These are phyloP conservation scores for Echinometra lucunter DNA, from an alignment of 53 echinoderm and acorn worm species.

Conservation along the genomic window DNA sequence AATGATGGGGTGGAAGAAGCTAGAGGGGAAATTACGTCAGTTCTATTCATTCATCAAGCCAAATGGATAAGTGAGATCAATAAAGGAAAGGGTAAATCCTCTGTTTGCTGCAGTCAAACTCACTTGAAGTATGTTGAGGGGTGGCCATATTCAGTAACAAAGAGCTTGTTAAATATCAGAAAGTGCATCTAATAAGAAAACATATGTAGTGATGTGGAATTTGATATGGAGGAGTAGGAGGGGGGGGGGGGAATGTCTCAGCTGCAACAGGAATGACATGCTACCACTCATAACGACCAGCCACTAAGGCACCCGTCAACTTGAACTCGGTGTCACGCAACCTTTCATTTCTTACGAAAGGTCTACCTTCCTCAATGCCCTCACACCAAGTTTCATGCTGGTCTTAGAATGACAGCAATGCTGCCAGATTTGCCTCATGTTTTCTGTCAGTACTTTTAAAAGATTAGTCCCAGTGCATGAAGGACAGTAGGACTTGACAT, in stretches of 20 bases:
- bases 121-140: neutral
- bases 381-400: neutral
- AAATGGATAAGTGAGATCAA: neutral
- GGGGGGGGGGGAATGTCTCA: neutral
- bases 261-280: neutral
- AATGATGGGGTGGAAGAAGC: neutral
- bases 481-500: slow-evolving; percentile 10
- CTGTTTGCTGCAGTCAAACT: neutral
- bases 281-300: neutral
- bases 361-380: neutral
- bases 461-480: slow-evolving; percentile 7
- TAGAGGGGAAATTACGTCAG: neutral
- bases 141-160: neutral
- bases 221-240: neutral
- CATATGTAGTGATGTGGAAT: neutral
- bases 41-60: neutral
- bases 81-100: neutral
- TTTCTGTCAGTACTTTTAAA: slow-evolving; percentile 44
- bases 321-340: neutral
- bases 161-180: neutral
- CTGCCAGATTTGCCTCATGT: neutral
- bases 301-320: neutral
- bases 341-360: slow-evolving; percentile 10
- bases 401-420: slow-evolving; percentile 27
- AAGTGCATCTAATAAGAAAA: neutral